Evolutionary conservation across 2,113 vertebrate genomes (phyloP).

Genomic region (Eubucco bourcierii): DNA sequence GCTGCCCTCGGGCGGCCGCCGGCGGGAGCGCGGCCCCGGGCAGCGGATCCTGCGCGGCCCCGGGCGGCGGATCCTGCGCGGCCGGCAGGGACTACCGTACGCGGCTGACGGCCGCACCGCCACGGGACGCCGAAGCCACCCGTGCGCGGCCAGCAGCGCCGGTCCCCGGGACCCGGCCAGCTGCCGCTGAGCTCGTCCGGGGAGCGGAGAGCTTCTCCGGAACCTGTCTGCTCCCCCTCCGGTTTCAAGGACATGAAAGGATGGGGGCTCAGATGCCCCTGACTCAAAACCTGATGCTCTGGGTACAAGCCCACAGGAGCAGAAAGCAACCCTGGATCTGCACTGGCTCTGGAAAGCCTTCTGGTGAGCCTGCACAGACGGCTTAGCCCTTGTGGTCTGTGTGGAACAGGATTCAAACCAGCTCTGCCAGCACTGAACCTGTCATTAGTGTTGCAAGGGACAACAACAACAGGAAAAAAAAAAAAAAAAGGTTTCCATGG

Average conservation of each 20-base stretch:
- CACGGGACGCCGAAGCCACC: neutral
- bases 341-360: neutral
- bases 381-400: neutral
- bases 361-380: neutral
- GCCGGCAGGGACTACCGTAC: too few relatives aligned
- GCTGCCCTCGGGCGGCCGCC: constrained; percentile 41
- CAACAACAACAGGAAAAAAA: neutral
- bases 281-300: neutral
- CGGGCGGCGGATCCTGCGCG: too few relatives aligned
- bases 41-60: neutral
- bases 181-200: neutral
- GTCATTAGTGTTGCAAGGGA: neutral
- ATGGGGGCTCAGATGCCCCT: neutral
- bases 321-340: neutral
- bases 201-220: accelerated
- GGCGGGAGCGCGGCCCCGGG: neutral
- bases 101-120: neutral
- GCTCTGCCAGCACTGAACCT: neutral
- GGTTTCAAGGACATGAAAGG: neutral
- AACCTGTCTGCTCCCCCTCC: accelerated
- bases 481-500: neutral
- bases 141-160: neutral
- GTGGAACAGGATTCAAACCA: neutral
- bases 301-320: accelerated
- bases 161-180: accelerated